phyloP scores from a whole-genome alignment of 1,140 invertebrate genomes.

The Neodiprion pinetum region DNA sequence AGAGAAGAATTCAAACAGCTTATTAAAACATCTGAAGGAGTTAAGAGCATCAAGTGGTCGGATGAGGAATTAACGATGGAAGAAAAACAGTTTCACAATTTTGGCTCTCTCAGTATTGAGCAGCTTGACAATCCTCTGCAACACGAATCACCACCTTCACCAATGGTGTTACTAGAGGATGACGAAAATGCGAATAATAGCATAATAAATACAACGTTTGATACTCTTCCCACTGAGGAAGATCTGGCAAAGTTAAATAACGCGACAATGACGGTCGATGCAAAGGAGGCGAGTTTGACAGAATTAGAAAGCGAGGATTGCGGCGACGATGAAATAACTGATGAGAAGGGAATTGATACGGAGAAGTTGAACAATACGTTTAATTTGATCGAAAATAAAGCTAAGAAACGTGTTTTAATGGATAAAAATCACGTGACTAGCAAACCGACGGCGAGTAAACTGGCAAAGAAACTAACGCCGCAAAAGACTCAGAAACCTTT shows the following conservation, averaged over 20 bases:
- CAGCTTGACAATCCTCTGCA: constrained; percentile 34
- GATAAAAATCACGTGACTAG: constrained; percentile 45
- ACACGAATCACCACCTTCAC: constrained; percentile 36
- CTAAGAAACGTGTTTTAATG: constrained; percentile 47
- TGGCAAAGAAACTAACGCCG: constrained; percentile 34
- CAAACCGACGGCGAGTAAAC: constrained; percentile 40
- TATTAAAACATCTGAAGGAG: constrained; percentile 55
- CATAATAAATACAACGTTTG: constrained; percentile 34
- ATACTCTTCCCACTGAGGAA: constrained; percentile 26
- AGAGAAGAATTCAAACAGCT: constrained; percentile 53
- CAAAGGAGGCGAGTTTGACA: background rate
- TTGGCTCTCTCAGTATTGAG: constrained; percentile 42
- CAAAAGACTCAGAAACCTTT: background rate
- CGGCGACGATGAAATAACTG: background rate
- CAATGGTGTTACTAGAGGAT: constrained; percentile 4
- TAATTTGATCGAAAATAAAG: constrained; percentile 34
- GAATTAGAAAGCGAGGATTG: constrained; percentile 22
- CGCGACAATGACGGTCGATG: constrained; percentile 25
- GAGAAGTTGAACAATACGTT: constrained; percentile 48
- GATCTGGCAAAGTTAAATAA: constrained; percentile 12
- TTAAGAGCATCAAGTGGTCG: constrained; percentile 60
- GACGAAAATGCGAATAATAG: constrained; percentile 25
- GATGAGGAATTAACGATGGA: constrained; percentile 38
- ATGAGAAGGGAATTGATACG: constrained; percentile 24
- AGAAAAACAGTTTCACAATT: constrained; percentile 42